These are phyloP conservation scores for Phenacoccus solenopsis DNA, from an alignment of 1,140 invertebrate genomes.

Conservation along the genomic window DNA sequence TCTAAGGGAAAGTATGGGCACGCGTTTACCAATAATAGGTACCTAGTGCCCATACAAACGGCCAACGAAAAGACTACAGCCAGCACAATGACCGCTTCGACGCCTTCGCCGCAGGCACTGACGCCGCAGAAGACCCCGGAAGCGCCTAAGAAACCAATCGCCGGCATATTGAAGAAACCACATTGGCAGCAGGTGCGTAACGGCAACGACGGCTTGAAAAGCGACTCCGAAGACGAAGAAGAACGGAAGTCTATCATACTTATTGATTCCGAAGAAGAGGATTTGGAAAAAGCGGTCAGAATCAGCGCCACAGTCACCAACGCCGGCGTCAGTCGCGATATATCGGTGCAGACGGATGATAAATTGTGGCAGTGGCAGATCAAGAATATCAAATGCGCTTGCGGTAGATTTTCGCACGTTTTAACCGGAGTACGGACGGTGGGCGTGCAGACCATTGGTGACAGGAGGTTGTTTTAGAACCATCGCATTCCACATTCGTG, in stretches of 20 bases:
- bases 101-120: no score
- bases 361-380: background rate
- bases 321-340: background rate
- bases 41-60: no score
- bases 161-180: background rate
- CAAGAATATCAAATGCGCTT: slow-evolving; percentile 1
- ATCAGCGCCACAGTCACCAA: background rate
- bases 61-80: no score
- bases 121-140: no score
- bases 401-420: background rate
- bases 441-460: background rate
- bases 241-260: background rate
- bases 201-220: background rate
- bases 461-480: background rate
- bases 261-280: slow-evolving; percentile 3
- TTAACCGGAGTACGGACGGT: background rate
- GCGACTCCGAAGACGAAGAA: background rate
- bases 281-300: background rate
- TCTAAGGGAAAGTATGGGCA: no score
- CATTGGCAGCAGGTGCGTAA: background rate
- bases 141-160: no score
- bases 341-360: background rate
- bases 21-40: no score
- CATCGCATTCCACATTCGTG: no score
- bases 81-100: no score